These are phyloP conservation scores for Ceyx margarethae DNA, from an alignment of 2,113 vertebrate species.

Conservation along the genomic window DNA sequence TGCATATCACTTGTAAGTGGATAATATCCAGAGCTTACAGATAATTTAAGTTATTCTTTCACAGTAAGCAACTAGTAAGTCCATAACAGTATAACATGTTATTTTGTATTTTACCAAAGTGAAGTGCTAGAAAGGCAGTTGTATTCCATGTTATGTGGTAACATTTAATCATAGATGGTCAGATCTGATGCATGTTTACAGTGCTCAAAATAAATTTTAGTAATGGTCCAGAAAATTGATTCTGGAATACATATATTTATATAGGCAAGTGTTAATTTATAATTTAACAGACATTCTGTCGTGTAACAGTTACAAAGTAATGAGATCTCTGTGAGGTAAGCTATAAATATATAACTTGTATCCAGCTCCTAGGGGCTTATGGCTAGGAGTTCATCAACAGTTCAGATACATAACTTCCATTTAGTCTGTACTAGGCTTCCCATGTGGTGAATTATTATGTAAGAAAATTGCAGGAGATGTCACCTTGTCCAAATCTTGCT, in stretches of 20 bases:
- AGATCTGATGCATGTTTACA: not conserved
- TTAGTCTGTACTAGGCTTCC: not conserved
- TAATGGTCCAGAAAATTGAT: not conserved
- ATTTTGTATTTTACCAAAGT: not conserved
- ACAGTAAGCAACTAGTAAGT: not conserved
- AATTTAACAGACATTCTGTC: not conserved
- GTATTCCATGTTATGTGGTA: not conserved
- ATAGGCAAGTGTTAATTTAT: not conserved
- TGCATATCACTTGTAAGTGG: fast-evolving
- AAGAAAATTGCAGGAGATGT: not conserved
- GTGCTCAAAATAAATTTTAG: not conserved
- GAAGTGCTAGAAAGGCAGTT: not conserved
- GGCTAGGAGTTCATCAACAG: not conserved
- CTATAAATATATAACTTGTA: not conserved
- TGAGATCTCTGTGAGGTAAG: not conserved
- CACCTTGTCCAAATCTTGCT: not conserved
- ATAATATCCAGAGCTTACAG: not conserved
- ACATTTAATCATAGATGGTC: not conserved
- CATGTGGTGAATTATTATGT: not conserved
- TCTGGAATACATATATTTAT: not conserved
- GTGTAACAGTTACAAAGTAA: not conserved
- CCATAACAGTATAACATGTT: not conserved
- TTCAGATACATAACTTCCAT: not conserved
- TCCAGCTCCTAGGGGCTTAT: not conserved
- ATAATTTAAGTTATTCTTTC: not conserved